Base-by-base conservation (phyloP, 2,113 vertebrate species). In the Labeo catla region DNA sequence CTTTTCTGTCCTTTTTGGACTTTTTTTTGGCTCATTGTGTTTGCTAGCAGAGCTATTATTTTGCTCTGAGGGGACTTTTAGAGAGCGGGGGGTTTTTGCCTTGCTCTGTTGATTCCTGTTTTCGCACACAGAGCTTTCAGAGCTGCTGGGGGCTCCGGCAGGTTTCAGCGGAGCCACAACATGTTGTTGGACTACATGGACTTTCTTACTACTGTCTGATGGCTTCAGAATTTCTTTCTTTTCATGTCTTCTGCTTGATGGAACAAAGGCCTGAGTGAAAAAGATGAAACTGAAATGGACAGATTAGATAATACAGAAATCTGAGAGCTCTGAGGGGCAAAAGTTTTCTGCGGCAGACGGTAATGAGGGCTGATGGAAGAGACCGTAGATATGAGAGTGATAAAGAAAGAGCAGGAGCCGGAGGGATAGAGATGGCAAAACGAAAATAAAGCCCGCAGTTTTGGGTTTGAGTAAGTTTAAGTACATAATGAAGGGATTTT, bases 1-100 rank as follows among this genome's bases (percentile, higher is more conserved):
- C 85, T 88, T 87, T 74, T 54, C 73, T 84, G 80, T 82, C 57
- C 81, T 49, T 84, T 82, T 43, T 19, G 77, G 68, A 74, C 81
- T 83, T 81, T 36, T 28, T 63, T 47, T 13, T 8, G 43, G 15
- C 59, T n/a, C 36, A 72, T 43, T 83, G 81, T 83, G 80, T 68
- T 82, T 82, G 61, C 23, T 34, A 68, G 21, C 21, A 0, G 23
- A 68, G 28, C 80, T 13, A 68, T 68, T 82, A 82, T 52, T 82
- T 70, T 82, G 68, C 80, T 81, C 78, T 10, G 39, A 28, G 43
- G 59, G 79, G 36, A 81, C 78, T 65, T 79, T 81, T 81, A 47
- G 57, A 82, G 61, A 68, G 47, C 15, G 0, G n/a, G n/a, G 8
- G 3, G 12, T 1, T 19, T 68, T 50, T 49, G 43, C 63, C 50